Conservation (phyloP, 2,113 vertebrate genomes). For the Microcebus lehilahytsara region DNA sequence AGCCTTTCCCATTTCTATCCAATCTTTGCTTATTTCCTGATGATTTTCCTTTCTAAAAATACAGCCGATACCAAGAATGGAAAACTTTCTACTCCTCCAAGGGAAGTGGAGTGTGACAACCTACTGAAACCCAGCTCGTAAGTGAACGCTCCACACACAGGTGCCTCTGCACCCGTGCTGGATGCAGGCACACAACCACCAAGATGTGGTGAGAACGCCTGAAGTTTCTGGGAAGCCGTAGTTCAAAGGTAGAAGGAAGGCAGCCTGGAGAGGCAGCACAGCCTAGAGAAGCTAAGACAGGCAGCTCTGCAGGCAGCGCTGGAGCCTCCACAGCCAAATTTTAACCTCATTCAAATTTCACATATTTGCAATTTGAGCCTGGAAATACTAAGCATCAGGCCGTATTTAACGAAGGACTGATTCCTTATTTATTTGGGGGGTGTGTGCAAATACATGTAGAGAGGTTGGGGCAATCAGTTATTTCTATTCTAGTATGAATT, state of each 20-base stretch:
- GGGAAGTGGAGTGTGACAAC: not conserved
- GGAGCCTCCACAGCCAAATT: not conserved
- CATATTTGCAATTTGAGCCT: not conserved
- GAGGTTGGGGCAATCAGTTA: not conserved
- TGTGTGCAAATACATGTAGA: not conserved
- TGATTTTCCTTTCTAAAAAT: constrained; percentile 19
- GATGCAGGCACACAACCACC: not conserved
- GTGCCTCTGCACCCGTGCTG: not conserved
- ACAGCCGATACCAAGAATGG: not conserved
- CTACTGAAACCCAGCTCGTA: not conserved
- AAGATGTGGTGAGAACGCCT: not conserved
- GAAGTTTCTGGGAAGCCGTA: not conserved
- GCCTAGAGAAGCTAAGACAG: not conserved
- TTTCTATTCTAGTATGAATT: not conserved
- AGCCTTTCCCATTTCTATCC: not conserved
- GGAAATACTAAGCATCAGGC: not conserved
- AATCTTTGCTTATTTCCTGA: not conserved
- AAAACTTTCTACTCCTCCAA: not conserved
- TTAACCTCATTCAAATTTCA: not conserved
- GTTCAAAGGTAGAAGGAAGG: not conserved
- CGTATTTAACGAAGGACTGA: not conserved
- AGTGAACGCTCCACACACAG: not conserved
- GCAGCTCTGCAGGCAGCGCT: not conserved
- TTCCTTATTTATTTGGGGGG: not conserved
- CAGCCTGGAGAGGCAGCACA: not conserved